Evolutionary conservation across 2,797 vertebrate species (phyloP).

Genomic region (Danio tinwini): DNA sequence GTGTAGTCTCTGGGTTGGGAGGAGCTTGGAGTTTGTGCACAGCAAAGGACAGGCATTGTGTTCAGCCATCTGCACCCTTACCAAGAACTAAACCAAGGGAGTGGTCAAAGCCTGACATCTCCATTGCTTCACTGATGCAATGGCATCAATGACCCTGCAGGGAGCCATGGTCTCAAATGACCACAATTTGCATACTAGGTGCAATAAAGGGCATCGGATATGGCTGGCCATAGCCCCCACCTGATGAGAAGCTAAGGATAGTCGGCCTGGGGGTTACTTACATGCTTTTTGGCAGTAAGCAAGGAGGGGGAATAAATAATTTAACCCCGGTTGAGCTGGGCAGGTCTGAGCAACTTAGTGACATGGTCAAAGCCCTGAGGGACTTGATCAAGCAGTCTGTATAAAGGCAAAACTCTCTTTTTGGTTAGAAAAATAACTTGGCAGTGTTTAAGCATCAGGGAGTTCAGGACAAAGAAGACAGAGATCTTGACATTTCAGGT

Average conservation of each 20-base stretch:
- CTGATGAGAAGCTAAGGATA: constrained; percentile 49
- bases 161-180: constrained; percentile 75
- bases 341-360: constrained; percentile 62
- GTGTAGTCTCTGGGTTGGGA: constrained; percentile 36
- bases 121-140: constrained; percentile 70
- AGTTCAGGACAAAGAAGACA: constrained; percentile 37
- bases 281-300: constrained; percentile 49
- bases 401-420: constrained; percentile 46
- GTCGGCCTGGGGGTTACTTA: constrained; percentile 52
- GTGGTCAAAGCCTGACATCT: constrained; percentile 53
- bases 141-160: constrained; percentile 74
- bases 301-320: constrained; percentile 64
- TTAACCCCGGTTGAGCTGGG: constrained; percentile 49
- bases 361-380: constrained; percentile 27
- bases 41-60: constrained; percentile 61
- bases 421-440: constrained; percentile 44
- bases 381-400: constrained; percentile 26
- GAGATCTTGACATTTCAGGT: constrained; percentile 54
- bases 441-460: constrained; percentile 52
- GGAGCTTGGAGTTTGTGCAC: constrained; percentile 42
- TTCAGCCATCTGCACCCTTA: constrained; percentile 58
- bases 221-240: constrained; percentile 59
- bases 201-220: constrained; percentile 79
- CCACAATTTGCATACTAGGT: constrained; percentile 78
- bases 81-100: constrained; percentile 48